Percentiles rank a stretch among this genome's conserved stretches.
phyloP scores from a whole-genome alignment of 2,888 invertebrate species.

The Diaprepes abbreviatus region DNA sequence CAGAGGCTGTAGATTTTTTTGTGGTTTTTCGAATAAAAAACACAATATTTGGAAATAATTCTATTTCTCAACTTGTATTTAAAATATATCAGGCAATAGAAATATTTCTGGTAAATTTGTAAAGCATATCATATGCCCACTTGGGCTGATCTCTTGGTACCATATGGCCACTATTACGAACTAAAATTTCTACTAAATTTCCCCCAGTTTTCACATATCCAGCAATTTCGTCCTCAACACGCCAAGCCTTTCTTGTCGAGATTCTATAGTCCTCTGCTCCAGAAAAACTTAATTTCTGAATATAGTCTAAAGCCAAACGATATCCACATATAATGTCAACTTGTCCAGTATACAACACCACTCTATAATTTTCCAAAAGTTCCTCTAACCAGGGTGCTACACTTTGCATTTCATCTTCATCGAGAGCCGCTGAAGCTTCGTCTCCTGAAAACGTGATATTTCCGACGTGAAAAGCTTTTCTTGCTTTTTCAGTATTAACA shows the following conservation, averaged over 20 bases:
- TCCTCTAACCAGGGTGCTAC: too few species aligned
- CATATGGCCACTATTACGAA: slow-evolving; percentile 84
- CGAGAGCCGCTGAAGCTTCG: slow-evolving; percentile 6
- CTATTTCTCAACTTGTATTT: too few species aligned
- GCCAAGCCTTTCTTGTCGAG: slow-evolving; percentile 73
- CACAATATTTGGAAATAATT: too few species aligned
- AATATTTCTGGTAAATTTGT: too few species aligned
- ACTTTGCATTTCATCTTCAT: not conserved
- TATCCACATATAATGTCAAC: slow-evolving; percentile 88
- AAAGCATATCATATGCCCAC: slow-evolving; percentile 79
- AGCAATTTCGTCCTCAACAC: too few species aligned
- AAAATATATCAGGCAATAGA: slow-evolving; percentile 6
- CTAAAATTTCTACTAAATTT: slow-evolving; percentile 77
- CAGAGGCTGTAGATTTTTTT: too few species aligned
- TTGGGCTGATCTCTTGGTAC: slow-evolving; percentile 82
- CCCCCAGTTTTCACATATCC: too few species aligned
- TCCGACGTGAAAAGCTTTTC: slow-evolving; percentile 18
- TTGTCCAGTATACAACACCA: slow-evolving; percentile 88
- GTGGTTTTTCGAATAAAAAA: too few species aligned
- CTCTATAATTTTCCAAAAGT: too few species aligned
- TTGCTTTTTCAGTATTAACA: not conserved
- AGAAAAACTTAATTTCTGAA: slow-evolving; percentile 76
- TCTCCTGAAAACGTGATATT: not conserved
- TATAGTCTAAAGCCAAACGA: slow-evolving; percentile 81
- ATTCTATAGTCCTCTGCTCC: slow-evolving; percentile 73